A percentile compares a stretch with the other conserved stretches of the same genome.
phyloP scores from a whole-genome alignment of 1,140 invertebrate genomes.

The Chelonus insularis region DNA sequence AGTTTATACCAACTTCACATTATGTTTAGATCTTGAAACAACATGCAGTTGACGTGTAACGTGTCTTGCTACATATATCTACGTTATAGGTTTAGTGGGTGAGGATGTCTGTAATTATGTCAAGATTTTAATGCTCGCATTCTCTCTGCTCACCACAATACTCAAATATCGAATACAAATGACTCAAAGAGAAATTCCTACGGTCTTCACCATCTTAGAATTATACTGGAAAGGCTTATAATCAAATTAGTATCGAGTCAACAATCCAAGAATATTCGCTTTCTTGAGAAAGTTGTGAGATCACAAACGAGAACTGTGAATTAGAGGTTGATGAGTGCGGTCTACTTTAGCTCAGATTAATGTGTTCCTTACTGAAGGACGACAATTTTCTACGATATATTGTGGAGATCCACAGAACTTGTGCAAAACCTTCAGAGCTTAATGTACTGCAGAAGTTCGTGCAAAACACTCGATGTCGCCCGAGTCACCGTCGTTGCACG shows the following conservation, averaged over 20 bases:
- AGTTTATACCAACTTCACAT: slow-evolving; percentile 32
- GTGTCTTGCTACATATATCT: slow-evolving; percentile 13
- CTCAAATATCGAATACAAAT: no score
- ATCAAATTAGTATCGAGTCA: slow-evolving; percentile 2
- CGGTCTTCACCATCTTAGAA: no score
- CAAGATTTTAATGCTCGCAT: no score
- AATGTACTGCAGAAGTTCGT: slow-evolving; percentile 3
- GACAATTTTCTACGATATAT: slow-evolving; percentile 13
- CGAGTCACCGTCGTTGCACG: not conserved
- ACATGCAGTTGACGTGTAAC: slow-evolving; percentile 17
- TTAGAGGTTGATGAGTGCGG: slow-evolving; percentile 7
- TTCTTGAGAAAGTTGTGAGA: no score
- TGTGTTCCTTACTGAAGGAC: slow-evolving; percentile 8
- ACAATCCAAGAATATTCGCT: not conserved
- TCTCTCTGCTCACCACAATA: not conserved
- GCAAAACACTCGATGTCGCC: no score
- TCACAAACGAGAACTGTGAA: not conserved
- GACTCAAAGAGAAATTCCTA: no score
- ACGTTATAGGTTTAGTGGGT: not conserved
- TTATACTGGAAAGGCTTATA: not conserved
- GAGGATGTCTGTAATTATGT: slow-evolving; percentile 9
- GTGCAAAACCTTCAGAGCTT: slow-evolving; percentile 9
- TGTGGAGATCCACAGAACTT: not conserved
- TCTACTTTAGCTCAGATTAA: slow-evolving; percentile 10
- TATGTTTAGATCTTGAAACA: not conserved